These are phyloP conservation scores for Ophion costatus DNA, from an alignment of 2,888 invertebrate genomes.

Conservation along the genomic window DNA sequence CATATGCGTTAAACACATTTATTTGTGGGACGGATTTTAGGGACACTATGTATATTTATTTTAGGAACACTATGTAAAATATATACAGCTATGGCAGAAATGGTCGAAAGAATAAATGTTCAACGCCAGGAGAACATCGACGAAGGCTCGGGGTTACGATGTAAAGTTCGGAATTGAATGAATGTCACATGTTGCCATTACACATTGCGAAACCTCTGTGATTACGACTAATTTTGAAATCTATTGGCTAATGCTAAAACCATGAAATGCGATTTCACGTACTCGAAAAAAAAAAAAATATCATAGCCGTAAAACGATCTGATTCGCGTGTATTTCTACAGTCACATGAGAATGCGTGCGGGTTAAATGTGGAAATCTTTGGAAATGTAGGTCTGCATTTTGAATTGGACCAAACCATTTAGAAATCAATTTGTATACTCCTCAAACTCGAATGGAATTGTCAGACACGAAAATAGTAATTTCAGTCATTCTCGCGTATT, in stretches of 20 bases:
- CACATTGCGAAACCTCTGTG: slow-evolving; percentile 21
- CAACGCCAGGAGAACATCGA: slow-evolving; percentile 9
- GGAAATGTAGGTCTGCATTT: background rate
- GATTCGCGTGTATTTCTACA: slow-evolving; percentile 41
- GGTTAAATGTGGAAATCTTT: background rate
- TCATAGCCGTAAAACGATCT: slow-evolving; percentile 16
- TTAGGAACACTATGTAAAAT: slow-evolving; percentile 19
- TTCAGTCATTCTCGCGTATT: too few relatives aligned
- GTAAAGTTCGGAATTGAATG: background rate
- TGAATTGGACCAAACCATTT: background rate
- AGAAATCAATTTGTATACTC: background rate
- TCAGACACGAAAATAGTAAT: too few relatives aligned
- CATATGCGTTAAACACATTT: slow-evolving; percentile 56
- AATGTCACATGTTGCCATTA: slow-evolving; percentile 11
- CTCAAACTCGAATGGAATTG: background rate
- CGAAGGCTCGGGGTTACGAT: background rate
- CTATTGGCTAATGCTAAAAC: slow-evolving; percentile 27
- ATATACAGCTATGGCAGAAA: slow-evolving; percentile 29
- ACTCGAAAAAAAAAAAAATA: slow-evolving; percentile 21
- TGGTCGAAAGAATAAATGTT: slow-evolving; percentile 32
- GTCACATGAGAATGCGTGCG: slow-evolving; percentile 18
- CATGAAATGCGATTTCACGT: slow-evolving; percentile 24
- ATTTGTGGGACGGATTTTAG: slow-evolving; percentile 52
- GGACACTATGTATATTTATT: slow-evolving; percentile 25
- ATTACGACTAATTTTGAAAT: slow-evolving; percentile 23